Base-by-base conservation (phyloP, 2,888 invertebrate genomes). In the Nomada ferruginata region DNA sequence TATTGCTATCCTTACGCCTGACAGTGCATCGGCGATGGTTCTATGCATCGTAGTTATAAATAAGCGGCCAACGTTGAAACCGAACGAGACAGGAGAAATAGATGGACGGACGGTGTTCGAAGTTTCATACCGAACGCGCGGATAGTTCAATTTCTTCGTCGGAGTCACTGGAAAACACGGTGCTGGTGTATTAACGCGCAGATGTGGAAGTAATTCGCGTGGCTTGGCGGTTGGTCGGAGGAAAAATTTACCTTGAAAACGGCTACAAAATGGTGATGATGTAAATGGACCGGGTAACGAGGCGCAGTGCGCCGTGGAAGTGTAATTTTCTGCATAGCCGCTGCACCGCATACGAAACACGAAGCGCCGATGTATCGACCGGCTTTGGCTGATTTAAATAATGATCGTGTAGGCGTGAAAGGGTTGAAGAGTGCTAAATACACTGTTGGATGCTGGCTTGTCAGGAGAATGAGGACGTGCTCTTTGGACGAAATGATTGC, bases 271-370 rank as follows among this genome's bases (percentile, higher is more conserved):
- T 72, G 64, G n/a, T 64, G 42, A 72, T 55, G 55, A 64, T 26
- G 72, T 44, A 57, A 72, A 72, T 63, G 64, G 29, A 29, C 2
- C 55, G 52, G 18, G 18, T 71, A 71, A 71, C 60, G 60, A 71
- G 57, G 18, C n/a, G 44, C 23, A 11, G 44, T 55, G 15, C 53
- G 55, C 15, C 26, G 64, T 72, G 44, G 64, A 64, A 72, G 55
- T 23, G 53, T 63, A 26, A 63, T 72, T 53, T 26, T 44, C 63
- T 53, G 7, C 36, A 7, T 7, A 52, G 52, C 26, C 26, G 53
- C 42, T 29, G 55, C n/a, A n/a, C 63, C 15, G 44, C 44, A 55
- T 64, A 55, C 64, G 64, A 64, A 72, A 64, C 55, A n/a, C n/a
- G 23, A 53, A 15, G 9, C 52, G 52, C 13, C 53, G 15, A 63